Conservation (phyloP, 2,888 invertebrate genomes). For the Aplocera efformata region DNA sequence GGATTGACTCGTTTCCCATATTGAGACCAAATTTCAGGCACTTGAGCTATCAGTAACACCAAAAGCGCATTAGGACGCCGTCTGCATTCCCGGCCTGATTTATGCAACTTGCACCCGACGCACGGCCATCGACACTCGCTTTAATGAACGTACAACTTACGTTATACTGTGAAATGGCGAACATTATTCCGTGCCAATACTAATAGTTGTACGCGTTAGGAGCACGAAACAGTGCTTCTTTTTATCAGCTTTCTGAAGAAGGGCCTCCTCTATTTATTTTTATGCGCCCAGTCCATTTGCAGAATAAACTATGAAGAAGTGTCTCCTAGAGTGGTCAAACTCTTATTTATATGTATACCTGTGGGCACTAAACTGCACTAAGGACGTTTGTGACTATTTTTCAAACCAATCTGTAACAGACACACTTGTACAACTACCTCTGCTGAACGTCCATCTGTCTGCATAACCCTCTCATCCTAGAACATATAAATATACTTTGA, state of each 20-base stretch:
- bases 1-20: neutral
- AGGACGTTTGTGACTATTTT: too few relatives aligned
- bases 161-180: conserved; percentile 66
- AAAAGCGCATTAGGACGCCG: conserved; percentile 76
- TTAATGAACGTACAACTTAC: conserved; percentile 74
- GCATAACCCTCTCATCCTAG: too few relatives aligned
- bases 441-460: too few relatives aligned
- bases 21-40: conserved; percentile 25
- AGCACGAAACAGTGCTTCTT: neutral
- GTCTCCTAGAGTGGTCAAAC: too few relatives aligned
- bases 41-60: conserved; percentile 70
- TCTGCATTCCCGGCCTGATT: conserved; percentile 73
- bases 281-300: too few relatives aligned
- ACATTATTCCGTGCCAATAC: conserved; percentile 70
- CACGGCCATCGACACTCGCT: conserved; percentile 66
- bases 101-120: conserved; percentile 68
- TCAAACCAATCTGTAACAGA: too few relatives aligned
- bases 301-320: too few relatives aligned
- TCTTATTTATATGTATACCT: too few relatives aligned
- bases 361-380: too few relatives aligned
- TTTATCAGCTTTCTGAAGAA: neutral
- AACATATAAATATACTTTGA: too few relatives aligned
- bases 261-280: too few relatives aligned
- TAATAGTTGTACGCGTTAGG: conserved; percentile 53
- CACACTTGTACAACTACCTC: too few relatives aligned